Conservation (phyloP, 2,797 vertebrate genomes). For the Cuniculus paca region DNA sequence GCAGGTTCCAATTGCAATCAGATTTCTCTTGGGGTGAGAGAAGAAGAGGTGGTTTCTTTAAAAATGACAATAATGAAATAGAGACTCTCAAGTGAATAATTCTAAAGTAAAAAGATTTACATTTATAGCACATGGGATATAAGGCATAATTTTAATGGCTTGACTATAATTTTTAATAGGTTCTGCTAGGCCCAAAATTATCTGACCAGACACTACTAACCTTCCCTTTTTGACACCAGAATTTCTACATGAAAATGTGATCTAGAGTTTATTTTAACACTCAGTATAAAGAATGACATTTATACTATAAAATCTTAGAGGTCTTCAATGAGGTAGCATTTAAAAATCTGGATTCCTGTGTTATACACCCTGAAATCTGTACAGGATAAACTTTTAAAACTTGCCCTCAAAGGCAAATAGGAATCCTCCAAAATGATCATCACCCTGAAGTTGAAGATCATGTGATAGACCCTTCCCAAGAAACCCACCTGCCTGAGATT, state of each 20-base stretch:
- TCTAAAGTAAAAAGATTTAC: constrained; percentile 61
- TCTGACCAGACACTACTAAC: constrained; percentile 62
- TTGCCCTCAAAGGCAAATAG: background rate
- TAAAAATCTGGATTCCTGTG: background rate
- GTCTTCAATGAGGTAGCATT: background rate
- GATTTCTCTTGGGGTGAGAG: constrained; percentile 76
- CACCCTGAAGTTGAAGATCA: background rate
- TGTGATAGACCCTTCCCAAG: constrained; percentile 16
- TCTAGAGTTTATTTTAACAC: constrained; percentile 66
- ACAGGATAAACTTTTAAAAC: background rate
- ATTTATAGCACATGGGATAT: constrained; percentile 11
- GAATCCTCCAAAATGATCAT: background rate
- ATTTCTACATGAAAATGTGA: constrained; percentile 64
- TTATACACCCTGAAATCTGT: background rate
- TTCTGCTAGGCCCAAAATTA: constrained; percentile 65
- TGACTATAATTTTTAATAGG: constrained; percentile 69
- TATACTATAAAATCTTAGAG: background rate
- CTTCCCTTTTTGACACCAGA: constrained; percentile 60
- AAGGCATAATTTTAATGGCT: constrained; percentile 72
- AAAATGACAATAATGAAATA: constrained; percentile 71
- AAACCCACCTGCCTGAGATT: constrained; percentile 60
- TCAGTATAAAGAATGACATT: constrained; percentile 54
- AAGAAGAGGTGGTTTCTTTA: constrained; percentile 69
- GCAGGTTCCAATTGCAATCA: constrained; percentile 76
- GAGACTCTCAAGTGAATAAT: constrained; percentile 68